Percentiles rank a stretch among this genome's conserved stretches.
These are phyloP conservation scores for Synergus gifuensis DNA, from an alignment of 2,888 invertebrate species.

Conservation along the genomic window DNA sequence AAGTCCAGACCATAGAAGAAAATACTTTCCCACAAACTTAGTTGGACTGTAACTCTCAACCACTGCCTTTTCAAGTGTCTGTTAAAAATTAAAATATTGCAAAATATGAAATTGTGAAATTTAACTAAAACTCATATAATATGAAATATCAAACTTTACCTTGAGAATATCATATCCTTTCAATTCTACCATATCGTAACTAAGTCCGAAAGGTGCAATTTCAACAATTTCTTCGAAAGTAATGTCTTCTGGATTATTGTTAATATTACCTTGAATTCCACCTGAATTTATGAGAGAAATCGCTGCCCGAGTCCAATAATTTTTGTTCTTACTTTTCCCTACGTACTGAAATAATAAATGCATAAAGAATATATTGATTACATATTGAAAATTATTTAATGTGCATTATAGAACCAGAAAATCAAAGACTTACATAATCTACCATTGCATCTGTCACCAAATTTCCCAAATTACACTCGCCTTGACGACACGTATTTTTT, in stretches of 20 bases:
- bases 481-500: slow-evolving; percentile 79
- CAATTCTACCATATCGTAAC: slow-evolving; percentile 85
- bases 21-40: background rate
- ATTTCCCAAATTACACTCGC: slow-evolving; percentile 88
- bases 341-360: slow-evolving; percentile 76
- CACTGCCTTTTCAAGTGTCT: background rate
- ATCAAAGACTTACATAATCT: slow-evolving; percentile 79
- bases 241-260: slow-evolving; percentile 80
- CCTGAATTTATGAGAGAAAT: slow-evolving; percentile 85
- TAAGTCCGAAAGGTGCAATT: slow-evolving; percentile 88
- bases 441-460: slow-evolving; percentile 87
- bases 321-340: slow-evolving; percentile 76
- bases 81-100: background rate
- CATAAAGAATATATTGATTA: background rate
- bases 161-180: slow-evolving; percentile 82
- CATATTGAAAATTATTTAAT: background rate
- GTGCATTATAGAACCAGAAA: background rate
- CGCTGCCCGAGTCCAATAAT: slow-evolving; percentile 83
- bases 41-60: background rate
- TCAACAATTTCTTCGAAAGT: slow-evolving; percentile 85
- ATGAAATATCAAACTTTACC: slow-evolving; percentile 64
- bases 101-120: no score
- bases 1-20: slow-evolving; percentile 67
- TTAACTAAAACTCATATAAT: no score
- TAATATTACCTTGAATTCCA: slow-evolving; percentile 82